A percentile compares a stretch with the other conserved stretches of the same genome.
Conservation (phyloP, 2,113 vertebrate genomes). For the Sminthopsis crassicaudata region DNA sequence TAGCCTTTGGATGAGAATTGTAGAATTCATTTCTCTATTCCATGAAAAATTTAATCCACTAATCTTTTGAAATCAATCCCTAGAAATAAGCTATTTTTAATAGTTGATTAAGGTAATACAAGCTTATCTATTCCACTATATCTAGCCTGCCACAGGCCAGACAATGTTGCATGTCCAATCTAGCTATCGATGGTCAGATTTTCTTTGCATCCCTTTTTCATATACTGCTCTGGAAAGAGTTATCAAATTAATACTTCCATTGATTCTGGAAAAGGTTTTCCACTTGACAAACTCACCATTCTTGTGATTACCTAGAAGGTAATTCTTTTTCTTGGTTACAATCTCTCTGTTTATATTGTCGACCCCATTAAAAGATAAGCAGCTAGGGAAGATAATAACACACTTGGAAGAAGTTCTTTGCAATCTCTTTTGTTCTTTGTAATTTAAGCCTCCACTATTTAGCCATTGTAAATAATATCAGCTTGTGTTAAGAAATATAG, state of each 20-base stretch:
- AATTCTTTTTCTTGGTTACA: not conserved
- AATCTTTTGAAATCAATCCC: not conserved
- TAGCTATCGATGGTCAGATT: not conserved
- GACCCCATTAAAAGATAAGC: not conserved
- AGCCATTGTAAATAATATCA: not conserved
- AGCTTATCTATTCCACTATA: not conserved
- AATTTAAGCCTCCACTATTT: not conserved
- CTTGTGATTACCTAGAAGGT: not conserved
- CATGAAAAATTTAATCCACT: not conserved
- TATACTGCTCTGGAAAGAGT: not conserved
- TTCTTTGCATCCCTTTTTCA: not conserved
- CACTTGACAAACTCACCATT: not conserved
- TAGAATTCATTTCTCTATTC: not conserved
- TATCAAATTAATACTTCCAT: not conserved
- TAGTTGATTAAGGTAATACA: not conserved
- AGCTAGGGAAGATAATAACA: not conserved
- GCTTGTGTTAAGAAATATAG: not conserved
- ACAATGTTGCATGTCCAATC: not conserved
- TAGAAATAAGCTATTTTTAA: not conserved
- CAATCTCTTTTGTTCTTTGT: not conserved
- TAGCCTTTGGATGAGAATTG: not conserved
- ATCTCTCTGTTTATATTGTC: not conserved
- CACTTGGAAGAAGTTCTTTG: not conserved
- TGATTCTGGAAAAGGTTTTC: not conserved
- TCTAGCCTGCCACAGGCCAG: not conserved